Conservation (phyloP, 2,113 vertebrate genomes). For the Sorex fumeus region DNA sequence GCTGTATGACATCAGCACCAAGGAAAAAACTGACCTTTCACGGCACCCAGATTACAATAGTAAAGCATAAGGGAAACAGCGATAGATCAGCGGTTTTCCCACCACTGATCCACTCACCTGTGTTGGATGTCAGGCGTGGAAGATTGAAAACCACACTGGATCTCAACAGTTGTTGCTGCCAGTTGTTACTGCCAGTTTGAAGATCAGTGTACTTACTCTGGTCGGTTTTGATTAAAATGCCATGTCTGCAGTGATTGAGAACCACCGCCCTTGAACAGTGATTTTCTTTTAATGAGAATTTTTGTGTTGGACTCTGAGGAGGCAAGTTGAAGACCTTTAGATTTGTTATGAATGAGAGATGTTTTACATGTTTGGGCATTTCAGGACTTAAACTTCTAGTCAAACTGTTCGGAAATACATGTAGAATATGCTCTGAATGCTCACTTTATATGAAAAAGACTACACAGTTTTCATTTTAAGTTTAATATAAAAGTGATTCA, state of each 20-base stretch:
- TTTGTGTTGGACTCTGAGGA: not conserved
- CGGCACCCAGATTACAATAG: not conserved
- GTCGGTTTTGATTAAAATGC: too few species aligned
- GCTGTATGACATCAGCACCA: too few species aligned
- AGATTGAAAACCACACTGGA: too few species aligned
- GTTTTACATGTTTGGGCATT: not conserved
- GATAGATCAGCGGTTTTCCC: too few species aligned
- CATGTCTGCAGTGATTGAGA: too few species aligned
- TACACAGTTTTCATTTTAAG: not conserved
- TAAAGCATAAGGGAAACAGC: not conserved
- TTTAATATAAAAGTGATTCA: not conserved
- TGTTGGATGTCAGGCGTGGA: too few species aligned
- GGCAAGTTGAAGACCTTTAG: slow-evolving; percentile 14
- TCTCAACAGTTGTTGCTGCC: too few species aligned
- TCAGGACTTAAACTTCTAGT: not conserved
- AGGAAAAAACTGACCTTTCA: too few species aligned
- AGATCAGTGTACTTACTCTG: too few species aligned
- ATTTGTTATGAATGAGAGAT: not conserved
- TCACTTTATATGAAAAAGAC: not conserved
- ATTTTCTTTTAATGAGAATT: not conserved
- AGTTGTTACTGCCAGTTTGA: too few species aligned
- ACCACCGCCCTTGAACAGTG: too few species aligned
- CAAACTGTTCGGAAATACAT: not conserved
- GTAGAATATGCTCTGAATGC: not conserved
- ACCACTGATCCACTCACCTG: too few species aligned